phyloP scores from a whole-genome alignment of 2,888 invertebrate genomes.

The Chironomus riparius region DNA sequence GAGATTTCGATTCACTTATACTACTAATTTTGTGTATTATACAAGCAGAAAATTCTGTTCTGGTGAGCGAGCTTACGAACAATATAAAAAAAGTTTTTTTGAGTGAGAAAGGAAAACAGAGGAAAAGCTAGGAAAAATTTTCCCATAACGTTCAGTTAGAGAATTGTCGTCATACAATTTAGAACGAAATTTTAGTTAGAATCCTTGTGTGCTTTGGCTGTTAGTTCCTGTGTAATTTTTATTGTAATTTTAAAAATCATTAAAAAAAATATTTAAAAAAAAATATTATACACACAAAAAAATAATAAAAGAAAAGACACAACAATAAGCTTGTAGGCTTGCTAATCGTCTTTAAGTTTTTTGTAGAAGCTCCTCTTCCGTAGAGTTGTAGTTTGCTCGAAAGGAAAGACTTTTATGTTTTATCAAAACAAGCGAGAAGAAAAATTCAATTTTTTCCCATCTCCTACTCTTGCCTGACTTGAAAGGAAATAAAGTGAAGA shows the following conservation, averaged over 20 bases:
- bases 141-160: constrained; percentile 16
- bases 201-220: constrained; percentile 27
- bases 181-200: constrained; percentile 27
- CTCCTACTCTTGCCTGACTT: neutral
- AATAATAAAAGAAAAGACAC: neutral
- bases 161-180: constrained; percentile 27
- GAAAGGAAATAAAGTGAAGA: neutral
- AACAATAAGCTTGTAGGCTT: constrained; percentile 15
- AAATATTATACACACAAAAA: constrained; percentile 7
- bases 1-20: neutral
- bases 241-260: constrained; percentile 21
- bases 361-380: neutral
- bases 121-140: neutral
- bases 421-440: neutral
- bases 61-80: neutral
- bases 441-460: constrained; percentile 6
- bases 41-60: no score
- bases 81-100: neutral
- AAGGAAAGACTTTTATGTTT: neutral
- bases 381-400: neutral
- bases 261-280: neutral
- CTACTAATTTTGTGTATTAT: no score
- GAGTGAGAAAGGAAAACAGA: neutral
- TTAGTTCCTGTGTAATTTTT: constrained; percentile 27
- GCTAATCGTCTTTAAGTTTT: constrained; percentile 6